Base-by-base conservation (phyloP, 1,140 invertebrate genomes). In the Eumeta japonica region DNA sequence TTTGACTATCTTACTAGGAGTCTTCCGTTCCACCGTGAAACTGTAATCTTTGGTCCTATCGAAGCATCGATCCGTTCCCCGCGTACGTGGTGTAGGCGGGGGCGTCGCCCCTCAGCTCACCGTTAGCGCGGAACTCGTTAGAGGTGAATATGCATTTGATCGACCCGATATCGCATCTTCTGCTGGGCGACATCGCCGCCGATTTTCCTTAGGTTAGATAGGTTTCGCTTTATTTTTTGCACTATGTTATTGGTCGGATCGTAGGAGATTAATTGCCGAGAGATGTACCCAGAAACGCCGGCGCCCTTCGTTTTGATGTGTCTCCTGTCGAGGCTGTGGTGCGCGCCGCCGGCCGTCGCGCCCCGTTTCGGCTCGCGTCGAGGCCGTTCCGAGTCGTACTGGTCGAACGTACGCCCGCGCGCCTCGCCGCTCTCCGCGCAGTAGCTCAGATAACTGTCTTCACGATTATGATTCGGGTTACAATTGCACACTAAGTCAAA, bases 141-240 rank as follows among this genome's bases (percentile, higher is more conserved):
- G 71, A 65, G 7, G 67, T 56, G 50, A 66, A 74, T 41, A 72
- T 63, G 45, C 63, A 63, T 47, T 55, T 70, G 19, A 75, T 47
- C 54, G 73, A 70, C 16, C 75, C 62, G 34, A 58, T 57, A 39
- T 70, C 71, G 50, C 73, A 64, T 40, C 63, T 52, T 55, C 74
- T 75, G 48, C 70, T 75, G 5, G 60, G 52, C 16, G n/a, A 62
- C 53, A 16, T 76, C 73, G 5, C 64, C 71, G 12, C 71, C 65
- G 10, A 75, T 74, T 47, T 65, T 75, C 55, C 75, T 75, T 34
- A 77, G 61, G 48, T 66, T 74, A 13, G 72, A 75, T 43, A 77
- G 49, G 48, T 77, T 77, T 35, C 64, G 60, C 57, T 77, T 77
- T 45, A 77, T 73, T 48, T 75, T 77, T 43, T 76, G 68, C 10